Evolutionary conservation across 2,797 vertebrate genomes (phyloP), one percentile per base, ranked within the genome.

Genomic region (Phataginus tricuspis): DNA sequence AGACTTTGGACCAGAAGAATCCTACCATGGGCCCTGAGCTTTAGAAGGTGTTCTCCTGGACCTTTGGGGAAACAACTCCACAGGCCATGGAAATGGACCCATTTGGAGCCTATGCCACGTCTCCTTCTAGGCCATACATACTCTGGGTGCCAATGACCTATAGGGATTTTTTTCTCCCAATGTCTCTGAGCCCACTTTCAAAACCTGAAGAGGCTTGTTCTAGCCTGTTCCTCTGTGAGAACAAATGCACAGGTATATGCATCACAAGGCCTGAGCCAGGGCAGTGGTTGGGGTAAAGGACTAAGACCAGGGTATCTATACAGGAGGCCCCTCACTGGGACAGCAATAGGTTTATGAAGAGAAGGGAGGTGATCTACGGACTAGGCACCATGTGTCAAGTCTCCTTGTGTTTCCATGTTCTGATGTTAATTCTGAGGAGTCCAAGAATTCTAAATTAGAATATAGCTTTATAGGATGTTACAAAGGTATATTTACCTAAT

Each of bases 341-440:
- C 14, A 27, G 18, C 37, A 37, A 0, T 29, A 15, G 19, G 12
- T 25, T 0, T 3, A 9, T 27, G 49, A 75, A 57, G 18, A 34
- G 12, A 82, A 79, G 31, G 34, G 18, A 57, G 31, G 0, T 4
- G 7, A 7, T 39, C 7, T 55, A 18, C 0, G 37, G 19, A 71
- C 23, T 15, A 10, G 16, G 42, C 1, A 6, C 49, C 14, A 6
- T 0, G 21, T 7, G n/a, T 69, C 59, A 72, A 5, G 31, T 42
- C 77, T 69, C 59, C 27, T n/a, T n/a, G 61, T 11, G 79, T 39
- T 75, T 29, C 18, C 19, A 42, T 71, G 5, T 75, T 75, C 29
- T 91, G 23, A 49, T n/a, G 9, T 51, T 92, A 90, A 91, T 84
- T 92, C 8, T 55, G 86, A 69, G 53, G 39, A 42, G 55, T 63